Evolutionary conservation across 2,888 invertebrate genomes (phyloP), one percentile per base, ranked within the genome.

Genomic region (Limenitis camilla): DNA sequence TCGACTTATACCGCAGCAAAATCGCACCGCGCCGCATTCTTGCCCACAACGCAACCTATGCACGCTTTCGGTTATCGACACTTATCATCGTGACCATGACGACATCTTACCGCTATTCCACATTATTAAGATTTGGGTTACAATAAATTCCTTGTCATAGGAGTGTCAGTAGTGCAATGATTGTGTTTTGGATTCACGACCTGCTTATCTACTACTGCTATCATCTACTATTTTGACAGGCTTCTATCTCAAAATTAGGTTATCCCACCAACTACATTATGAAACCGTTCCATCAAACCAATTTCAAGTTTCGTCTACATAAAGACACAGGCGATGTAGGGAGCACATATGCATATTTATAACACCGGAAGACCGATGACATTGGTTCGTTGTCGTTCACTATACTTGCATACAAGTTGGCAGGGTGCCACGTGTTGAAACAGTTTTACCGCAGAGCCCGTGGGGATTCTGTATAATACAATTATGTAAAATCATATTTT

Each of bases 301-400:
- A 32, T 29, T 44, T 35, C 38, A 49, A 36, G 30, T 49, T 43
- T 11, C 29, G 35, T 30, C 49, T 31, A 33, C 32, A 41, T 30
- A 41, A 39, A 9, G 36, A 47, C 36, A 52, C 42, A 31, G 28
- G 29, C 28, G 29, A 31, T 42, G 27, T 19, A 42, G 10, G 32
- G 33, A 38, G 45, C 35, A 41, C 33, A 40, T 46, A 56, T 49
- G 53, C 47, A 52, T 57, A 59, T 59, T 54, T 52, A 54, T 59
- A 59, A 51, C 51, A 52, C 49, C 59, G 61, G 61, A 60, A 58
- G 55, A 60, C 56, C 55, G 56, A 56, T 61, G 61, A 61, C 61
- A 61, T 61, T 61, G 60, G 60, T 57, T 41, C 53, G 56, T 52
- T 44, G 54, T 41, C 53, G 56, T 52, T 44, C 43, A 58, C 52